These are phyloP conservation scores for Copsychus sechellarum DNA, from an alignment of 2,113 vertebrate species.

Conservation along the genomic window DNA sequence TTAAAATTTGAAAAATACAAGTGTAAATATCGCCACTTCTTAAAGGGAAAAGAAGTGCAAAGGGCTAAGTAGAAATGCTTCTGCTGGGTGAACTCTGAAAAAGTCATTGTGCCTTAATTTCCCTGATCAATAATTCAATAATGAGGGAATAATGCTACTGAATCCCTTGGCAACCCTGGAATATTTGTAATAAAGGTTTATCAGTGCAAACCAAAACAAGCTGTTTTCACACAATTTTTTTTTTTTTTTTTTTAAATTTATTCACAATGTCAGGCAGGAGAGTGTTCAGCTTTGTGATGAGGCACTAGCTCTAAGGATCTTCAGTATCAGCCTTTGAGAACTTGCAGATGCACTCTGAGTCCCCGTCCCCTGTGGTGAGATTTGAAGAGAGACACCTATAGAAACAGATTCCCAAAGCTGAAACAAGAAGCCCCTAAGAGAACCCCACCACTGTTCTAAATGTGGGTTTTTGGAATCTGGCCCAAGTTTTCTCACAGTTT, in stretches of 20 bases:
- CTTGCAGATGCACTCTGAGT: neutral
- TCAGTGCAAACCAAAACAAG: neutral
- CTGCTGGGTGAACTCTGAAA: neutral
- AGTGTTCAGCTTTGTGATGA: neutral
- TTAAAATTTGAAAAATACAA: neutral
- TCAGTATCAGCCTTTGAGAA: neutral
- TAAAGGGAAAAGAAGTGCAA: neutral
- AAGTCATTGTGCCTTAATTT: neutral
- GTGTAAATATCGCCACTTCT: neutral
- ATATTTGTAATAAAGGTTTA: neutral
- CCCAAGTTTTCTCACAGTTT: neutral
- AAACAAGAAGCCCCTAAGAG: neutral
- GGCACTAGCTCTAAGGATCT: neutral
- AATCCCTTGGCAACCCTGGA: neutral
- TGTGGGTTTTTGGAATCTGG: neutral
- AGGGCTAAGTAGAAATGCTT: neutral
- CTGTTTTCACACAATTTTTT: neutral
- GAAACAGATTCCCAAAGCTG: neutral
- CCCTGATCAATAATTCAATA: neutral
- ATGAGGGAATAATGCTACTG: rapidly evolving
- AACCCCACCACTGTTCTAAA: neutral
- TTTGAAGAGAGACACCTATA: neutral
- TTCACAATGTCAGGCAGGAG: neutral
- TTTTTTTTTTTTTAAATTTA: neutral
- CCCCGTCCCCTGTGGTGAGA: rapidly evolving